phyloP scores from a whole-genome alignment of 2,113 vertebrate genomes.

The Dipodomys merriami region DNA sequence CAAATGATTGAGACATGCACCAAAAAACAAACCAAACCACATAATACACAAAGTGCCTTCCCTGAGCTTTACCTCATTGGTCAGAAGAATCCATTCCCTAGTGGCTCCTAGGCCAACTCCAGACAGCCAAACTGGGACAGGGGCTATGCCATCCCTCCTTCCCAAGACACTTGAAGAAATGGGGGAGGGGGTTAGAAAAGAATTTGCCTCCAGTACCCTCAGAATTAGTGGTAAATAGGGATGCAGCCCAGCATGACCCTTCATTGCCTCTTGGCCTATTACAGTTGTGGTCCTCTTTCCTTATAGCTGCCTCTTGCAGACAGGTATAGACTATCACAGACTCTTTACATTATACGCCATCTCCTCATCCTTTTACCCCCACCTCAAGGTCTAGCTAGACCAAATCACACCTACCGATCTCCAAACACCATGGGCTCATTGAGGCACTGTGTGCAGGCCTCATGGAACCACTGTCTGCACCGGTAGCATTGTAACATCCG shows the following conservation, averaged over 20 bases:
- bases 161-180: not conserved
- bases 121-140: not conserved
- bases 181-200: not conserved
- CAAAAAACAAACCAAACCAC: not conserved
- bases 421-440: constrained; percentile 97
- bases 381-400: not conserved
- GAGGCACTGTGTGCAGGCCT: constrained; percentile 97
- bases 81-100: not conserved
- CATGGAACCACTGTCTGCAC: constrained; percentile 98
- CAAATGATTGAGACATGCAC: not conserved
- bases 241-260: not conserved
- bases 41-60: not conserved
- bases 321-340: not conserved
- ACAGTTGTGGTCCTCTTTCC: not conserved
- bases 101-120: not conserved
- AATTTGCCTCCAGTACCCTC: not conserved
- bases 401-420: constrained; percentile 88
- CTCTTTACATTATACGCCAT: too few relatives aligned
- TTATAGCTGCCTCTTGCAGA: not conserved
- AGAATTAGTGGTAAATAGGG: not conserved
- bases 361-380: not conserved
- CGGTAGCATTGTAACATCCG: constrained; percentile 97
- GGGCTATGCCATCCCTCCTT: not conserved
- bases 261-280: not conserved
- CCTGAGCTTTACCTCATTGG: not conserved